Evolutionary conservation across 2,113 vertebrate genomes (phyloP), one percentile per base, ranked within the genome.

Genomic region (Bufo gargarizans): DNA sequence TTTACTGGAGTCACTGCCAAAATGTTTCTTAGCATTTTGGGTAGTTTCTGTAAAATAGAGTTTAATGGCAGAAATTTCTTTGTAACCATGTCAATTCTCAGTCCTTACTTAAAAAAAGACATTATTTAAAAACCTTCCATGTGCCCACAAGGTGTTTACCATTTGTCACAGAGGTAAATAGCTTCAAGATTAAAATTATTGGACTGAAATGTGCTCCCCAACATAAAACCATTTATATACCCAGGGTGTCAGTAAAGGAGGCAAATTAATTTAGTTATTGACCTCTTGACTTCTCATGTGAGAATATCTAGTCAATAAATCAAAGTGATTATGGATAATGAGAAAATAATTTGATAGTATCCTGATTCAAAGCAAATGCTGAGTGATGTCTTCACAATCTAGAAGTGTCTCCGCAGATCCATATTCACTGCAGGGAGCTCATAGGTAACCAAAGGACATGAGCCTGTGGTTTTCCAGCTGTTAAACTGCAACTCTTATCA

Each of bases 301-400:
- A 47, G 43, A 0, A 74, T 43, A 76, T 50, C 72, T 17, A 20
- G 45, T 76, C 72, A 76, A 76, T 76, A 76, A 76, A 76, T 76
- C 72, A 76, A 76, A 76, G 45, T 76, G 72, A 76, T 50, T 76
- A 50, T 76, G 17, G 72, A 49, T 76, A 76, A 76, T 76, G 72
- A 76, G 72, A 76, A 76, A 76, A 76, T 76, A 76, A 76, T 76
- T 49, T 76, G 72, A 76, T 76, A 76, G 72, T 20, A 47, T 50
- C 72, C 20, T 50, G 72, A 50, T 50, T 76, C 45, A 74, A 47
- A 47, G 71, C 13, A 76, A 50, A 50, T 76, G 49, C 45, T 49
- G 47, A 76, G 47, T 1, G 8, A 49, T 76, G 47, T 17, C 7
- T 76, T 76, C 45, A 76, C 17, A 20, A 76, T 50, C 72, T 17